phyloP scores from a whole-genome alignment of 1,140 invertebrate genomes.

The Magallana ariakensis region DNA sequence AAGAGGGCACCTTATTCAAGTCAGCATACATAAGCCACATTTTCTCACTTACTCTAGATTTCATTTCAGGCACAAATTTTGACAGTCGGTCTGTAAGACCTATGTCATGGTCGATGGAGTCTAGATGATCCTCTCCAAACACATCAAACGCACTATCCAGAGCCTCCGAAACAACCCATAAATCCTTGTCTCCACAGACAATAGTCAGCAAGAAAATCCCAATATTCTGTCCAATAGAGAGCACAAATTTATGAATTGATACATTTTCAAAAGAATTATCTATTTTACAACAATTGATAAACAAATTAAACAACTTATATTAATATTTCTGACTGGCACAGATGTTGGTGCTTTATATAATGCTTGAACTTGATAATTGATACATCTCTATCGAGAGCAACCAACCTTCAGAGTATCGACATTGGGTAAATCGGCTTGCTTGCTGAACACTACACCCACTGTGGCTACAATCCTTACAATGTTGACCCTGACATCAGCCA shows the following conservation, averaged over 20 bases:
- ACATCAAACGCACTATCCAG: conserved; percentile 88
- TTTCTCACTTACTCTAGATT: conserved; percentile 82
- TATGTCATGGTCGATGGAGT: conserved; percentile 84
- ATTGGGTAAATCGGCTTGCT: conserved; percentile 63
- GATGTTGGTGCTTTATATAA: too few relatives aligned
- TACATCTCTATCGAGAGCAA: too few relatives aligned
- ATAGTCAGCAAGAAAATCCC: conserved; percentile 78
- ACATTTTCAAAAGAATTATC: too few relatives aligned
- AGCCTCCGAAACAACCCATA: conserved; percentile 87
- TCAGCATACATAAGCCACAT: neutral
- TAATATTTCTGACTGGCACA: too few relatives aligned
- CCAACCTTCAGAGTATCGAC: conserved; percentile 73
- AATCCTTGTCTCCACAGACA: conserved; percentile 81
- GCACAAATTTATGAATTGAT: too few relatives aligned
- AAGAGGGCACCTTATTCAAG: too few relatives aligned
- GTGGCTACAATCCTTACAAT: conserved; percentile 86
- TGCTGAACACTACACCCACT: conserved; percentile 80
- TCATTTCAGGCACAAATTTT: conserved; percentile 83
- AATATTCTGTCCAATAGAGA: conserved; percentile 64
- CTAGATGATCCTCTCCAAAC: conserved; percentile 88
- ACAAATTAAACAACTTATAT: too few relatives aligned
- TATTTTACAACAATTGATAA: too few relatives aligned
- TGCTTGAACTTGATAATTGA: too few relatives aligned
- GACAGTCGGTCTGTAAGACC: conserved; percentile 83
- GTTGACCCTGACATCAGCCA: conserved; percentile 84